Evolutionary conservation across 2,888 invertebrate species (phyloP), one percentile per base, ranked within the genome.

Genomic region (Anodontia alba): DNA sequence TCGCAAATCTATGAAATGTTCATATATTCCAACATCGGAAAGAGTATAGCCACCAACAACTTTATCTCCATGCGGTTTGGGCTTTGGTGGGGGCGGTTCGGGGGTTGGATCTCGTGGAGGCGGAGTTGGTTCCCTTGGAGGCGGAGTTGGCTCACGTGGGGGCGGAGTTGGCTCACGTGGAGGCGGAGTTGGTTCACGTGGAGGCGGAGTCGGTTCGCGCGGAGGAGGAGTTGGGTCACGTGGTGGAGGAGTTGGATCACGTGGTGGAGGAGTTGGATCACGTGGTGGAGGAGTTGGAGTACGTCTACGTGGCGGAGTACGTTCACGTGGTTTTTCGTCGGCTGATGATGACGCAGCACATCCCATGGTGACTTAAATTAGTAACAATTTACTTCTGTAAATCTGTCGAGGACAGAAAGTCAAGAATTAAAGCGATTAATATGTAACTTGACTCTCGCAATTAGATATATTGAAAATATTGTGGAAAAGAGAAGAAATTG

Each of bases 1-100:
- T 68, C 88, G 78, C 74, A 89, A 87, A 71, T 90, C 81, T 69
- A 72, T 20, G 43, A 43, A 70, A 51, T 72, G 23, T 78, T 84
- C 86, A 79, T 71, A 54, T 77, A 81, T 46, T 51, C 88, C 77
- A 49, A 78, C 36, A 12, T 83, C 82, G 12, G 76, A 80, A 8
- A 23, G 49, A 12, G 49, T 8, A 69, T 87, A 87, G 0, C 80
- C 80, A n/a, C 49, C 38, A 1, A 38, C 15, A 20, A 23, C 8
- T 67, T 42, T 66, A 66, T 68, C 29, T 43, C 67, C 72, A 17
- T 5, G 38, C 12, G 38, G 38, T 0, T 74, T 42, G 1, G 73
- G 74, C 33, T 36, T 33, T 17, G 68, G 70, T 10, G 75, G 76
- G 29, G 72, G 73, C 2, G 74, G 75, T 0, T 76, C 49, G 15